Base-by-base conservation (phyloP, 2,888 invertebrate genomes). In the Pterostichus madidus region DNA sequence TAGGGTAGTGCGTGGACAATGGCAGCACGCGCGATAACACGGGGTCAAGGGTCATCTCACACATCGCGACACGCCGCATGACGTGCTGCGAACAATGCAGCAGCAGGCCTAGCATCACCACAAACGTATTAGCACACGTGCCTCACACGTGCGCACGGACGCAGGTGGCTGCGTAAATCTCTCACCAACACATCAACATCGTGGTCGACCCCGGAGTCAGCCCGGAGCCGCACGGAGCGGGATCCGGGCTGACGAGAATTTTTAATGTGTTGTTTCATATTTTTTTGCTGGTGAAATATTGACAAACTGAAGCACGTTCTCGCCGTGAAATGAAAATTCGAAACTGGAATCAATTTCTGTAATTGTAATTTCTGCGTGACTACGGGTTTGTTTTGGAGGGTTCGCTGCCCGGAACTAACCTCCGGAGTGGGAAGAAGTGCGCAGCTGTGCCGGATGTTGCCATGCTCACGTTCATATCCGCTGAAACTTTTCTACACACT, bases 221-320 rank as follows among this genome's bases (percentile, higher is more conserved):
- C 31, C 35, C 35, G 13, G 64, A 35, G 31, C 64, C 64, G 11
- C 8, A 4, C 31, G 10, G 11, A 24, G 11, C 59, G 35, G 13
- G 32, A 13, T 11, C 49, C 13, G n/a, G 5, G 49, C 49, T 49
- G 49, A 64, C 13, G 64, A 35, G 64, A 64, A 64, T 64, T 64
- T 64, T 64, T 64, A 64, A 64, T 71, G 68, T 15, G 68, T 71
- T 71, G 68, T 71, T 71, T 39, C 17, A 71, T 64, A 64, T 71
- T 71, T 64, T 24, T 71, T 44, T 71, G 68, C 68, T 71, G 68
- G 44, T 71, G 68, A 71, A 71, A 71, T 71, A 71, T 71, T 71
- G 68, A 71, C 68, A 71, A 71, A 44, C 13, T 71, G 68, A 8
- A 4, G 68, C 68, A 71, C 68, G 68, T 71, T 71, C 13, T 5